Base-by-base conservation (phyloP, 2,888 invertebrate genomes). In the Oligia strigilis region DNA sequence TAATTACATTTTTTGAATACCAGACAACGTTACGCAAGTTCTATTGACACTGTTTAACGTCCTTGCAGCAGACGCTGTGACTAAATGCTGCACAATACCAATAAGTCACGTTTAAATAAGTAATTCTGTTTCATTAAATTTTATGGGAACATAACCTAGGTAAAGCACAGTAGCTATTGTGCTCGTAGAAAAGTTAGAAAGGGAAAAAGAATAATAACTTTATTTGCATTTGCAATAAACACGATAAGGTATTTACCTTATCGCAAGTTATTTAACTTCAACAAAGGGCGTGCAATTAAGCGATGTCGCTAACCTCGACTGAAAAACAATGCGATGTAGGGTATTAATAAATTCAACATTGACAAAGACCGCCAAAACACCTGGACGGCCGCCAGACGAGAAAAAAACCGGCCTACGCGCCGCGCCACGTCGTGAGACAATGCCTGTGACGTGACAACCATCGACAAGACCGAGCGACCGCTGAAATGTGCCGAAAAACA, bases 301-400 rank as follows among this genome's bases (percentile, higher is more conserved):
- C 86, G 86, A 93, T 92, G 93, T 93, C 92, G 93, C 92, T 92
- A 92, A 94, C 94, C 94, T 95, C 95, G 95, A 92, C 92, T 92
- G 86, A 90, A 91, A 92, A 92, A 94, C 95, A 95, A 95, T 94
- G 91, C 91, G 90, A 92, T 93, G 92, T 82, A 83, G 83, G 69
- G 86, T 96, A 97, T 96, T 96, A 97, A 97, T 97, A 97, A 96
- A 96, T 96, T 92, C 94, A 97, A 94, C 97, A 97, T 97, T 97
- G 97, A 97, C 97, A 97, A 94, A 97, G 97, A 97, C 97, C 97
- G 96, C 96, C 96, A 97, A 96, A 96, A 94, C 95, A 94, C 89
- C 95, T 97, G 97, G 97, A 94, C 78, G 77, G 0, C 85, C 81
- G 95, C 97, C 97, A 97, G 94, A 89, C 90, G 88, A 87, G 90